Evolutionary conservation across 2,888 invertebrate species (phyloP).

Genomic region (Lepidochitona cinerea): DNA sequence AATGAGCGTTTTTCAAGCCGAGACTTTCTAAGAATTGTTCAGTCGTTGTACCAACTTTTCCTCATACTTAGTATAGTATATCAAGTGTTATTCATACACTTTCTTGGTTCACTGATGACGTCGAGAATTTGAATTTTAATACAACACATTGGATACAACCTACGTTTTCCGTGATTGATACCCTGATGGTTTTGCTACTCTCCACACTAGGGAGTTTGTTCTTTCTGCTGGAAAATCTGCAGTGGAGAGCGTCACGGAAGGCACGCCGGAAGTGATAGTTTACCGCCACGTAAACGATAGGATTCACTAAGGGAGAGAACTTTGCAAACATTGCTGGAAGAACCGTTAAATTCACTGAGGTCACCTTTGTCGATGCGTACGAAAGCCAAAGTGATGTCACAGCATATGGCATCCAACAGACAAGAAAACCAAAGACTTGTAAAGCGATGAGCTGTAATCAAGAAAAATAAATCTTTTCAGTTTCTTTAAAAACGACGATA

Average conservation of each 20-base stretch:
- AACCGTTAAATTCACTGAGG: neutral
- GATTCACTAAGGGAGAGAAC: neutral
- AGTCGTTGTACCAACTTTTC: no score
- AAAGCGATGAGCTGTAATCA: neutral
- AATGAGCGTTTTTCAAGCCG: no score
- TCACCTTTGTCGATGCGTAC: neutral
- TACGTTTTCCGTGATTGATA: neutral
- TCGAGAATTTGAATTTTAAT: neutral
- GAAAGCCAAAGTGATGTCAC: slow-evolving; percentile 13
- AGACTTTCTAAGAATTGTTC: no score
- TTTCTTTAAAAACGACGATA: no score
- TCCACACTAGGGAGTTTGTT: neutral
- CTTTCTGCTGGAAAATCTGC: neutral
- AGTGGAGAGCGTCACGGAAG: neutral
- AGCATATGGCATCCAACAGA: slow-evolving; percentile 50
- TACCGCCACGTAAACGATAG: neutral
- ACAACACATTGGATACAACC: neutral
- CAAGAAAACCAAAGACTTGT: slow-evolving; percentile 33
- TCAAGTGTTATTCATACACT: no score
- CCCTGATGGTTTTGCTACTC: neutral
- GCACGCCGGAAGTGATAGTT: slow-evolving; percentile 1
- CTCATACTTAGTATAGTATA: no score
- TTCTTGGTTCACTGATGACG: neutral
- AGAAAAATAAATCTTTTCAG: no score
- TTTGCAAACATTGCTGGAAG: neutral